Evolutionary conservation across 37 sponge, comb jelly and placozoan species (phyloP).

Genomic region (Eunapius fragilis): DNA sequence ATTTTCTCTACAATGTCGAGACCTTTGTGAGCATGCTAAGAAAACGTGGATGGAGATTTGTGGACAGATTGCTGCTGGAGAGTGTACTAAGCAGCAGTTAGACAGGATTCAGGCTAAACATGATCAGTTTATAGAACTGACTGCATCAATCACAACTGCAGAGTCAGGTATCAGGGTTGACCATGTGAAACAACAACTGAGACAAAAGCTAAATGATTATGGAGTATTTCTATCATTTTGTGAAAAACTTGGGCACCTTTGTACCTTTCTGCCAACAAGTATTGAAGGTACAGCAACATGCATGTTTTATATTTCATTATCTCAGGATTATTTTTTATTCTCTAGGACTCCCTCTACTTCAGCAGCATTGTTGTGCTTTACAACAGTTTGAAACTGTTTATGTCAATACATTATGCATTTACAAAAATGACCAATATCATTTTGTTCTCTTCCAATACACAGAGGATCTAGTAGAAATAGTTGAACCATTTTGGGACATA

Average conservation of each 20-base stretch:
- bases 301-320: not conserved
- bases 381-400: not conserved
- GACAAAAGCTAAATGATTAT: not conserved
- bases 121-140: not conserved
- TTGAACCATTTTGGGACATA: not conserved
- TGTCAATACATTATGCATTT: slow-evolving; percentile 18
- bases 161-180: not conserved
- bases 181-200: not conserved
- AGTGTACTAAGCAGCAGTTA: not conserved
- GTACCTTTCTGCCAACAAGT: not conserved
- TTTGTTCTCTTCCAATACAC: slow-evolving; percentile 12
- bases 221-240: not conserved
- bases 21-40: not conserved
- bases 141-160: not conserved
- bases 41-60: not conserved
- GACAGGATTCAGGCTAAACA: not conserved
- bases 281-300: not conserved
- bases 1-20: not conserved
- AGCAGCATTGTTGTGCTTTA: not conserved
- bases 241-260: not conserved
- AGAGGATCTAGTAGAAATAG: not conserved
- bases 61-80: not conserved
- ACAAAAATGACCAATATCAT: not conserved
- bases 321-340: not conserved
- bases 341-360: not conserved